phyloP scores from a whole-genome alignment of 1,140 invertebrate genomes.

The Panulirus ornatus region DNA sequence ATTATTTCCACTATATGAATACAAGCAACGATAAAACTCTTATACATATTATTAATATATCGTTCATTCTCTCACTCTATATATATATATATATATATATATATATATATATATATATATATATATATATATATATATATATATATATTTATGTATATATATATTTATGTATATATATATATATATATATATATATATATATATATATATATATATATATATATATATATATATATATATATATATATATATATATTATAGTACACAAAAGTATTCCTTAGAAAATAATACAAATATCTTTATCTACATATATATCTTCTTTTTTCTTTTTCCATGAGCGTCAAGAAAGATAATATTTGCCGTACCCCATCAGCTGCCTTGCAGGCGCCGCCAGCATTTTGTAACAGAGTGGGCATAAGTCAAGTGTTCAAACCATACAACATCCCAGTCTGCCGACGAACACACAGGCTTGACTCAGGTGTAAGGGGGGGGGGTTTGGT shows the following conservation, averaged over 20 bases:
- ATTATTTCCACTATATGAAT: too few species aligned
- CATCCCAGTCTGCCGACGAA: constrained; percentile 64
- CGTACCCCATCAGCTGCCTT: constrained; percentile 26
- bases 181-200: background rate
- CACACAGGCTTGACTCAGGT: constrained; percentile 37
- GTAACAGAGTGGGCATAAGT: constrained; percentile 54
- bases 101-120: constrained; percentile 38
- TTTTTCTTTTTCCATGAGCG: too few species aligned
- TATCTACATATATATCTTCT: background rate
- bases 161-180: constrained; percentile 24
- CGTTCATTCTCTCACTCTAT: too few species aligned
- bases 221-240: constrained; percentile 9
- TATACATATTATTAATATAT: constrained; percentile 19
- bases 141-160: constrained; percentile 18
- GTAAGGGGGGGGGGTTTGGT: too few species aligned
- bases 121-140: constrained; percentile 24
- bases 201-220: constrained; percentile 4
- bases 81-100: constrained; percentile 47
- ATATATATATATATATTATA: background rate
- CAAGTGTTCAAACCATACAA: constrained; percentile 62
- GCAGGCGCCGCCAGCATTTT: constrained; percentile 1
- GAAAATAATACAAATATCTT: background rate
- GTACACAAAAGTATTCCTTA: too few species aligned
- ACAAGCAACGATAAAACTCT: too few species aligned
- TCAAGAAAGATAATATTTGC: too few species aligned